Conservation (phyloP, 1,140 invertebrate genomes). For the Harpegnathos saltator region DNA sequence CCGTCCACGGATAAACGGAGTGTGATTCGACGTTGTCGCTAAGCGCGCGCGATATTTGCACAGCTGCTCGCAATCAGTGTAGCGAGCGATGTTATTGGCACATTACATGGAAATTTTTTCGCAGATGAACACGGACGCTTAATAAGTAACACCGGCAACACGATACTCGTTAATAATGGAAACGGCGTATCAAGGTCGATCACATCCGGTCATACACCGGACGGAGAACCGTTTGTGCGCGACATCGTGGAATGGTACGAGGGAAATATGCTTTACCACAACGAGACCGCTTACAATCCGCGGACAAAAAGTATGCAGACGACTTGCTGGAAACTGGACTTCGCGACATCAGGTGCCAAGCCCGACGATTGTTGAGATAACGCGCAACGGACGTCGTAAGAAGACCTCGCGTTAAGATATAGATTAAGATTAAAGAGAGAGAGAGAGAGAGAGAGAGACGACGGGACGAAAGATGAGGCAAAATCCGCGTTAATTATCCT, state of each 20-base stretch:
- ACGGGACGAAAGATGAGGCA: too few species aligned
- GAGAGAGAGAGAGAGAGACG: background rate
- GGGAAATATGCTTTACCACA: slow-evolving; percentile 63
- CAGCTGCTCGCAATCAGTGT: background rate
- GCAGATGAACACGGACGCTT: slow-evolving; percentile 23
- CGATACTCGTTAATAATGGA: background rate
- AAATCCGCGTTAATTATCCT: too few species aligned
- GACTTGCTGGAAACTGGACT: slow-evolving; percentile 65
- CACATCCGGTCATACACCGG: slow-evolving; percentile 43
- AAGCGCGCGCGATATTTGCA: background rate
- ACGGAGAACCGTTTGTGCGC: slow-evolving; percentile 68
- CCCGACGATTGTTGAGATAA: slow-evolving; percentile 33
- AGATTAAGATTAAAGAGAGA: background rate
- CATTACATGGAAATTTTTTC: slow-evolving; percentile 7
- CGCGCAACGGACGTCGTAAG: background rate
- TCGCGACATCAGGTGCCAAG: slow-evolving; percentile 63
- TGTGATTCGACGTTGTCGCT: too few species aligned
- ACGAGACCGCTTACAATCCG: slow-evolving; percentile 65
- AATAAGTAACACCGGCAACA: background rate
- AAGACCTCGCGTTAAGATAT: background rate
- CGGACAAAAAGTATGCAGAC: slow-evolving; percentile 4
- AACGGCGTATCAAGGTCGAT: slow-evolving; percentile 3
- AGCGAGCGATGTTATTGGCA: background rate
- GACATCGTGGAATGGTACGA: slow-evolving; percentile 59
- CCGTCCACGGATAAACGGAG: too few species aligned